Base-by-base conservation (phyloP, 2,888 invertebrate species). In the Mythimna impura region DNA sequence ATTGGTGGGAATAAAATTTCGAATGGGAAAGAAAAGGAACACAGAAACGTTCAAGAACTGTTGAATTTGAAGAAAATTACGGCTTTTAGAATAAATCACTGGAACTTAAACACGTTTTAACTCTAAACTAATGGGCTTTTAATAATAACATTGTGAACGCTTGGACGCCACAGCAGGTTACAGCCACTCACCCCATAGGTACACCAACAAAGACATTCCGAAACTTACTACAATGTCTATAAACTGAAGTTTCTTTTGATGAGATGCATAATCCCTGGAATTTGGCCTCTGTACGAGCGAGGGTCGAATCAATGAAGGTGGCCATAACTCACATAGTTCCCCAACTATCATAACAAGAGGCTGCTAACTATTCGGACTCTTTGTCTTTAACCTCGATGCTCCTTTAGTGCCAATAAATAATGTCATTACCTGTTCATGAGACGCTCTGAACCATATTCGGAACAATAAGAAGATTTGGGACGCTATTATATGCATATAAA, bases 371-470 rank as follows among this genome's bases (percentile, higher is more conserved):
- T 92, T 91, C 81, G 89, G 89, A 89, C 90, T 92, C 94, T 93
- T 94, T 94, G 94, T 93, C 89, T 89, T 88, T 73, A 84, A 89
- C 89, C 85, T 84, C 87, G 88, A 86, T 89, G 89, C 87, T 88
- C 89, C 89, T 93, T 93, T 92, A 95, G 91, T 90, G 91, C 91
- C 93, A 85, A 95, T 95, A 95, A 95, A 95, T 95, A 94, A 95
- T 89, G 90, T 91, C 93, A 94, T 95, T 94, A 95, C 95, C 95
- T 95, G 95, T 93, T 92, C 92, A 87, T 82, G 90, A 92, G 92
- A 87, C 88, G 91, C 89, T 90, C 83, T 89, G 87, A 89, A 92
- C 88, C 93, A 92, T 94, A 94, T 94, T 93, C 87, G 89, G 93
- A 92, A 95, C 95, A 95, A 95, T 94, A 94, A 91, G 92, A 92